phyloP scores from a whole-genome alignment of 2,797 vertebrate species.

The Spondyliosoma cantharus region DNA sequence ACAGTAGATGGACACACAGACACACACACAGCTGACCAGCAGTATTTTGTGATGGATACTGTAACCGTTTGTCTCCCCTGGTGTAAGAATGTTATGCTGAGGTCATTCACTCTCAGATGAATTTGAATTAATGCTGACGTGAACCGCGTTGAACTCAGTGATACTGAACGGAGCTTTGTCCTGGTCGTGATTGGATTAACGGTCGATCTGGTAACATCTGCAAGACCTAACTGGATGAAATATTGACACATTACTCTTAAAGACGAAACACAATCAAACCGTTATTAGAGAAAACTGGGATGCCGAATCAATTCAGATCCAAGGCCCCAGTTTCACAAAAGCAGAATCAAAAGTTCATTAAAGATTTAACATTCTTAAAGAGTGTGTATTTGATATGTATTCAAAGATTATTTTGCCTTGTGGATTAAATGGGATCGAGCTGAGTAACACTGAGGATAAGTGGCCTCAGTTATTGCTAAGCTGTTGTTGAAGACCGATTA shows the following conservation, averaged over 20 bases:
- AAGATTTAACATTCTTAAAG: slow-evolving; percentile 19
- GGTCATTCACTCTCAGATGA: slow-evolving; percentile 61
- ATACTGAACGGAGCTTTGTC: slow-evolving; percentile 21
- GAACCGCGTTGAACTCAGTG: slow-evolving; percentile 58
- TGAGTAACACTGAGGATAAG: slow-evolving; percentile 16
- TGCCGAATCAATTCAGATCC: slow-evolving; percentile 6
- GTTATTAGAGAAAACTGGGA: neutral
- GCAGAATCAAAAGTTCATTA: slow-evolving; percentile 7
- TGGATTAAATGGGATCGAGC: slow-evolving; percentile 17
- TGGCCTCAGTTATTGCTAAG: neutral
- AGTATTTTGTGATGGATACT: slow-evolving; percentile 61
- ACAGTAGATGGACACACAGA: slow-evolving; percentile 16
- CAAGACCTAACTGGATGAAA: neutral
- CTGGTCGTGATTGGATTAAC: slow-evolving; percentile 10
- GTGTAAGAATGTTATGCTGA: slow-evolving; percentile 59
- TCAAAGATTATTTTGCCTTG: slow-evolving; percentile 8
- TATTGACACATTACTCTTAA: neutral
- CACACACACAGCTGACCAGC: slow-evolving; percentile 47
- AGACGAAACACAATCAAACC: neutral
- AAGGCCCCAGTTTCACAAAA: slow-evolving; percentile 6
- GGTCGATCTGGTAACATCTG: slow-evolving; percentile 8
- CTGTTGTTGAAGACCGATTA: slow-evolving; percentile 2
- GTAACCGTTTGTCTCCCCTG: slow-evolving; percentile 63
- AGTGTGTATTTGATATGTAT: slow-evolving; percentile 24
- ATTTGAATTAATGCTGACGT: slow-evolving; percentile 53